Conservation (phyloP, 2,888 invertebrate species). For the Drosophila flavopinicola region DNA sequence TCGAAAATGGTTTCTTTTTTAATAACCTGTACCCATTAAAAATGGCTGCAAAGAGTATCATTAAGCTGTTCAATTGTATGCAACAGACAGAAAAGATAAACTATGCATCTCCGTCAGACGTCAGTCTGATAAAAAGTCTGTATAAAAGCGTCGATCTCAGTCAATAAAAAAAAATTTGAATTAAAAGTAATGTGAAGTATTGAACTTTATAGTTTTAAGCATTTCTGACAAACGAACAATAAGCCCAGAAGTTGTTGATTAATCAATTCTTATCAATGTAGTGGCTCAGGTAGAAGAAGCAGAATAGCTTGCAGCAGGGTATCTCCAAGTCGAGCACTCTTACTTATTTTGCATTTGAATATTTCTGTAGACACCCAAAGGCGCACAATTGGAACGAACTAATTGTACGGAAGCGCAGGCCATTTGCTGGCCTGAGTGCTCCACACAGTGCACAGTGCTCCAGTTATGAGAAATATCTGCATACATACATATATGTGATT, state of each 20-base stretch:
- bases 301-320: not conserved
- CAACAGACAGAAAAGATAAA: too few species aligned
- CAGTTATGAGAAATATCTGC: slow-evolving; percentile 36
- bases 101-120: too few species aligned
- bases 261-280: too few species aligned
- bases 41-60: not conserved
- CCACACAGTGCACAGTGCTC: slow-evolving; percentile 55
- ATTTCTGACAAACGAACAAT: too few species aligned
- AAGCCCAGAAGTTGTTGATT: too few species aligned
- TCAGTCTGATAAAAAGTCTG: too few species aligned
- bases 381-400: slow-evolving; percentile 64
- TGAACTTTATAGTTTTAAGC: too few species aligned
- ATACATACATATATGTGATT: not conserved
- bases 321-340: not conserved
- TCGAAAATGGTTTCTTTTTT: slow-evolving; percentile 25
- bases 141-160: too few species aligned
- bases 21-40: not conserved
- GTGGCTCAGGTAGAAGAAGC: too few species aligned
- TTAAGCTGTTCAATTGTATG: too few species aligned
- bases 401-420: slow-evolving; percentile 73
- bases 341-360: slow-evolving; percentile 4
- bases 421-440: slow-evolving; percentile 38
- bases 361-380: slow-evolving; percentile 25
- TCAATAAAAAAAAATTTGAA: too few species aligned
- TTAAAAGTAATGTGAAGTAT: too few species aligned